Conservation (phyloP, 2,888 invertebrate genomes). For the Tetheella fluctuosa region DNA sequence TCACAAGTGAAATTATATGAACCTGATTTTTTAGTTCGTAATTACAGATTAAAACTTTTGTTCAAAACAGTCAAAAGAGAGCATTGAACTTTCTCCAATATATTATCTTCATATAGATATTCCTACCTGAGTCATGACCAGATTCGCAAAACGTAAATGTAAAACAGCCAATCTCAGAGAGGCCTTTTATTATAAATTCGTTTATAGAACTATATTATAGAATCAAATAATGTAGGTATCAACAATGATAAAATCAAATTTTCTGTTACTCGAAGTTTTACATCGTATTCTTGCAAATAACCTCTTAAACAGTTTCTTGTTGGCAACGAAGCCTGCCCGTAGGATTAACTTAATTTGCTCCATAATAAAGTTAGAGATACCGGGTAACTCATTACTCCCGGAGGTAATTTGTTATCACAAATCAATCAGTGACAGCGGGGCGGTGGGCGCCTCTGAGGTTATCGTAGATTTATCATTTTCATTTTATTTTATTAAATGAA, state of each 20-base stretch:
- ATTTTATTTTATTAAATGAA: slow-evolving; percentile 3
- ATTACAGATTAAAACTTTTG: no score
- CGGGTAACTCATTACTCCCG: slow-evolving; percentile 20
- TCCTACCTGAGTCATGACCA: no score
- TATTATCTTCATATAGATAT: no score
- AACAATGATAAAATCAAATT: not conserved
- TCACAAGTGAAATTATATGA: no score
- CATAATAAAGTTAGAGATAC: slow-evolving; percentile 35
- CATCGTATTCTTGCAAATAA: not conserved
- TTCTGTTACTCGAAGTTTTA: not conserved
- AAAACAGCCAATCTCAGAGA: no score
- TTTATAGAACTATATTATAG: no score
- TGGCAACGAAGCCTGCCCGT: slow-evolving; percentile 2
- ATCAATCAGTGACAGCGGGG: slow-evolving; percentile 38
- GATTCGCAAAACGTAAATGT: no score
- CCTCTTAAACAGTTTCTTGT: slow-evolving; percentile 2
- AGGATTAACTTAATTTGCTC: slow-evolving; percentile 34
- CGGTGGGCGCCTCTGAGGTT: slow-evolving; percentile 12
- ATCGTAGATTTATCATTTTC: slow-evolving; percentile 10
- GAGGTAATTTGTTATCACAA: slow-evolving; percentile 46
- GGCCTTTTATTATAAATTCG: no score
- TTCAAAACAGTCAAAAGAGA: no score
- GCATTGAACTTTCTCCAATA: no score
- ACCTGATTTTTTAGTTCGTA: no score
- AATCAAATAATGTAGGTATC: no score